These are phyloP conservation scores for Gobius niger DNA, from an alignment of 2,113 vertebrate species.

Conservation along the genomic window DNA sequence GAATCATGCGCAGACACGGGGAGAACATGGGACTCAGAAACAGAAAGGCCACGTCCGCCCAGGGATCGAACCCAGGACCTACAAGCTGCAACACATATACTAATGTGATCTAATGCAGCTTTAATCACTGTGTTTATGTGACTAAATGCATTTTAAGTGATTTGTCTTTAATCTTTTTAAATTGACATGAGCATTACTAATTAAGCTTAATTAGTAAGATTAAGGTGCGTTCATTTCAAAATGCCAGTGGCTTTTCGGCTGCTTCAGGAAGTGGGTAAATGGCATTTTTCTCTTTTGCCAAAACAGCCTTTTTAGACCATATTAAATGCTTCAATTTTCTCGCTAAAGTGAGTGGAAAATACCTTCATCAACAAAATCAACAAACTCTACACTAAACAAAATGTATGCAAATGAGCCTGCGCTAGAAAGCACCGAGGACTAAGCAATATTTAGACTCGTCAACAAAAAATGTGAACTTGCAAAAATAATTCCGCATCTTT, in stretches of 20 bases:
- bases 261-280: constrained; percentile 18
- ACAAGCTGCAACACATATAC: background rate
- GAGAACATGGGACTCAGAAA: no score
- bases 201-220: constrained; percentile 6
- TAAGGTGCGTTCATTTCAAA: constrained; percentile 1
- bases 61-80: no score
- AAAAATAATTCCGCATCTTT: constrained; percentile 45
- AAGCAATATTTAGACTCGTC: constrained; percentile 28
- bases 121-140: background rate
- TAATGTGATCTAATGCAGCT: background rate
- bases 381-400: constrained; percentile 35
- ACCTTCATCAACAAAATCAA: constrained; percentile 42
- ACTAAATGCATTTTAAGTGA: constrained; percentile 1
- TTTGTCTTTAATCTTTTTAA: constrained; percentile 7
- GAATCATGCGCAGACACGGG: no score
- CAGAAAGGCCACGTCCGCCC: no score
- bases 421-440: constrained; percentile 27
- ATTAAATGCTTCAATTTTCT: constrained; percentile 38
- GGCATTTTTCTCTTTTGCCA: constrained; percentile 21
- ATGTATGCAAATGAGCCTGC: constrained; percentile 40
- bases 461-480: constrained; percentile 45
- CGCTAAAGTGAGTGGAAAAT: constrained; percentile 25
- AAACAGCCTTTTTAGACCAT: constrained; percentile 28
- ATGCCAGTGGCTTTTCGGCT: constrained; percentile 8
- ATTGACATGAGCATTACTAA: background rate